Evolutionary conservation across 2,113 vertebrate genomes (phyloP).

Genomic region (Electrona antarctica): DNA sequence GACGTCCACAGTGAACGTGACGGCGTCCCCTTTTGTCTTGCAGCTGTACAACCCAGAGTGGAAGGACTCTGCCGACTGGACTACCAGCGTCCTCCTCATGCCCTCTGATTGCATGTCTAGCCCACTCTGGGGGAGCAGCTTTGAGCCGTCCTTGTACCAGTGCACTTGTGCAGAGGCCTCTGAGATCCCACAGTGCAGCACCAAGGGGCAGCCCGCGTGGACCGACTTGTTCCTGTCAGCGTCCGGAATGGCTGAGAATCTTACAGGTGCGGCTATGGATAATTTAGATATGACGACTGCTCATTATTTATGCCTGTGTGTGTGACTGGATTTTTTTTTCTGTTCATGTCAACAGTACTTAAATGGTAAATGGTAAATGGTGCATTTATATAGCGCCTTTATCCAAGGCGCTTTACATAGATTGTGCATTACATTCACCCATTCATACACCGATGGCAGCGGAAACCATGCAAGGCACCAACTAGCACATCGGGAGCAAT

Average conservation of each 20-base stretch:
- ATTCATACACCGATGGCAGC: too few relatives aligned
- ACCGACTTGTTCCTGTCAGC: slow-evolving; percentile 72
- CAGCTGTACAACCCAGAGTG: slow-evolving; percentile 82
- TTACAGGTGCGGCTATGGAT: slow-evolving; percentile 79
- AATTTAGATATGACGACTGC: slow-evolving; percentile 21
- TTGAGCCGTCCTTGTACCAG: slow-evolving; percentile 81
- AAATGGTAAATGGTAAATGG: too few relatives aligned
- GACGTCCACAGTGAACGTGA: slow-evolving; percentile 80
- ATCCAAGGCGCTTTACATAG: too few relatives aligned
- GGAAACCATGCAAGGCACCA: too few relatives aligned
- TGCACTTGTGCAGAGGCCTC: slow-evolving; percentile 74
- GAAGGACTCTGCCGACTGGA: slow-evolving; percentile 74
- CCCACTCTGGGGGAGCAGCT: slow-evolving; percentile 72
- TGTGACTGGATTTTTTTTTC: too few relatives aligned
- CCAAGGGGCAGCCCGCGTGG: slow-evolving; percentile 66
- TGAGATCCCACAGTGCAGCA: slow-evolving; percentile 80
- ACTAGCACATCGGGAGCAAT: too few relatives aligned
- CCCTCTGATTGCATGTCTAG: slow-evolving; percentile 70
- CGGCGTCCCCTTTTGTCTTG: slow-evolving; percentile 78
- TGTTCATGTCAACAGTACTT: too few relatives aligned
- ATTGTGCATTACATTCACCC: too few relatives aligned
- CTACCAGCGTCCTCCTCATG: slow-evolving; percentile 60
- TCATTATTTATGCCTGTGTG: too few relatives aligned
- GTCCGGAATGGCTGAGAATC: slow-evolving; percentile 78
- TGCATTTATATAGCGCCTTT: too few relatives aligned